phyloP scores from a whole-genome alignment of 2,888 invertebrate species.

The Dicranocentrus wangi region DNA sequence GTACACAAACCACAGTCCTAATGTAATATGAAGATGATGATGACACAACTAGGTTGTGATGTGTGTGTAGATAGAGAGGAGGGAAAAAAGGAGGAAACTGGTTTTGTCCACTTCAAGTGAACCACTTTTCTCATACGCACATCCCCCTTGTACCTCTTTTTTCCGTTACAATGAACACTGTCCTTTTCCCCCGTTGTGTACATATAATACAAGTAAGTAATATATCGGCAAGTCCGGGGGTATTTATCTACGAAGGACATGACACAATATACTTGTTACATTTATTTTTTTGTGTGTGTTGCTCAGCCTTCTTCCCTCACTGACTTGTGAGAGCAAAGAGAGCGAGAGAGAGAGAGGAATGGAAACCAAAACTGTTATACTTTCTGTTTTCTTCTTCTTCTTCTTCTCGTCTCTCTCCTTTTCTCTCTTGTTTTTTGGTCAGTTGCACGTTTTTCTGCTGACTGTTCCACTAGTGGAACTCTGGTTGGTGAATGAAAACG shows the following conservation, averaged over 20 bases:
- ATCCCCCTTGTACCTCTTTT: not conserved
- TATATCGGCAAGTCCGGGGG: no score
- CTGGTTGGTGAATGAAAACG: constrained; percentile 13
- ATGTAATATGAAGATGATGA: constrained; percentile 21
- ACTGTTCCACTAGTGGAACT: no score
- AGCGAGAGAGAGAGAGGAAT: not conserved
- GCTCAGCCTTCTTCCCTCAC: no score
- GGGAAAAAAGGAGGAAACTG: constrained; percentile 42
- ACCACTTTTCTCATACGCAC: constrained; percentile 39
- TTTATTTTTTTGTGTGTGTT: no score
- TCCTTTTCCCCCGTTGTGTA: not conserved
- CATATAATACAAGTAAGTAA: no score
- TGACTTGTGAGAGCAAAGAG: not conserved
- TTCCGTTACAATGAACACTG: constrained; percentile 8
- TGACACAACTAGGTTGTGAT: no score
- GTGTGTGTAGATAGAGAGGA: no score
- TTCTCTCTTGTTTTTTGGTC: no score
- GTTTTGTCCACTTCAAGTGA: constrained; percentile 61
- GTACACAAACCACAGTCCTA: constrained; percentile 15
- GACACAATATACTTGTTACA: no score
- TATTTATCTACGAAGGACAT: no score
- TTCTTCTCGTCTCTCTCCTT: not conserved
- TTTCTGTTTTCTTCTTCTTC: no score
- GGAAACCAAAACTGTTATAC: no score
- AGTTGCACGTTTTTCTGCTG: not conserved